These are phyloP conservation scores for Nannobrachium achirus DNA, from an alignment of 2,113 vertebrate species.

Conservation along the genomic window DNA sequence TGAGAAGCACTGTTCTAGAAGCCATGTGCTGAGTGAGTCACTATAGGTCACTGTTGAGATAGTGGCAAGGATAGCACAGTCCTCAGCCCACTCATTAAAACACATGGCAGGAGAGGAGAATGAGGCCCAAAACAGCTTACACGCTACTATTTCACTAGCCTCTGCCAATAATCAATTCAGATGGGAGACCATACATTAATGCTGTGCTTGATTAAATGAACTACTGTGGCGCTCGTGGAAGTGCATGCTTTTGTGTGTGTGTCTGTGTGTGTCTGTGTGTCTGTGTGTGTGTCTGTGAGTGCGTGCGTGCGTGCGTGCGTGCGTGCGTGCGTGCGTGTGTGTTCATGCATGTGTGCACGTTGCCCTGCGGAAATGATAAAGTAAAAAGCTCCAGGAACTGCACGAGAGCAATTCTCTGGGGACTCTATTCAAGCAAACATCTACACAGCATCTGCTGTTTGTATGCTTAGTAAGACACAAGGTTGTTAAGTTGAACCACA, in stretches of 20 bases:
- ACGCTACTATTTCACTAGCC: conserved; percentile 48
- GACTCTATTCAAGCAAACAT: conserved; percentile 41
- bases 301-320: conserved; percentile 1
- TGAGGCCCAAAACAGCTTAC: conserved; percentile 57
- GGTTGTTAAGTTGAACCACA: conserved; percentile 1
- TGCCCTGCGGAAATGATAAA: conserved; percentile 43
- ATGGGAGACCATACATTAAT: conserved; percentile 47
- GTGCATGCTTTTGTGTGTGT: background rate
- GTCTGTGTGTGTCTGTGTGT: conserved; percentile 1
- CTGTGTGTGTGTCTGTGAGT: conserved; percentile 2
- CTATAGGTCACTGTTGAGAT: conserved; percentile 59
- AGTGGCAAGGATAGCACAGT: conserved; percentile 46
- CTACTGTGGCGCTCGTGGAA: conserved; percentile 25
- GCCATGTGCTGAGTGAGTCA: conserved; percentile 65
- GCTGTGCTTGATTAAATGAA: conserved; percentile 56
- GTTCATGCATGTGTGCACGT: background rate
- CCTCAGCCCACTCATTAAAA: conserved; percentile 57
- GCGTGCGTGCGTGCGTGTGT: conserved; percentile 3
- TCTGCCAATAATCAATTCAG: conserved; percentile 60
- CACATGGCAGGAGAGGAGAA: conserved; percentile 48
- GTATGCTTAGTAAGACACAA: background rate
- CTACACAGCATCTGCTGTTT: conserved; percentile 33
- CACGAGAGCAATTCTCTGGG: conserved; percentile 32
- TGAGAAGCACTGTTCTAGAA: conserved; percentile 55
- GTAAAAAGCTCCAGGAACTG: conserved; percentile 17